Evolutionary conservation across 2,113 vertebrate genomes (phyloP), one percentile per base, ranked within the genome.

Genomic region (Lophius piscatorius): DNA sequence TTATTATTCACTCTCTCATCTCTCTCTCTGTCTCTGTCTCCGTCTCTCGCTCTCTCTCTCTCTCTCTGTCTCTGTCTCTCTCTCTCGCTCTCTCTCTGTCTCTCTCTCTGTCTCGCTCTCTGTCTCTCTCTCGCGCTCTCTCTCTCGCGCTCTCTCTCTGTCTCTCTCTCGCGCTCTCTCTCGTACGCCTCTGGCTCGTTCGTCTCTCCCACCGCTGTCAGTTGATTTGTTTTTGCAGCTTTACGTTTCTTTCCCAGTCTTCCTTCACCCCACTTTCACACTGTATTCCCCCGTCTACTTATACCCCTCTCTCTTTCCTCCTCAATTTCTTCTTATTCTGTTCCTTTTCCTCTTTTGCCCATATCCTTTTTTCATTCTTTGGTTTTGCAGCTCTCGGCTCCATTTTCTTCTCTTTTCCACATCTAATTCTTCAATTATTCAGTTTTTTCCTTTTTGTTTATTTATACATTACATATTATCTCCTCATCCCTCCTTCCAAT

Each of bases 161-260:
- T 70, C 41, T 28, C 18, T 47, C 31, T 44, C 58, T 6, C 7
- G 20, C 59, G 47, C 44, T 24, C 51, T 33, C 31, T 50, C 41
- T 55, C 45, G 5, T 22, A 12, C 26, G 5, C 31, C 0, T 39
- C 41, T n/a, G n/a, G n/a, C n/a, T n/a, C n/a, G n/a, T n/a, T n/a
- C n/a, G n/a, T 36, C 6, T n/a, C 46, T 23, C 40, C 45, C 38
- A 20, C 52, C 60, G 40, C 36, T 56, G 8, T 63, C 46, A 31
- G 51, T 58, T 71, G 65, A 76, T 72, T 76, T 65, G 47, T 63
- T 82, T 65, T 63, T 51, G 28, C 58, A 24, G 47, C 59, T 61
- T 58, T 46, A 76, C 38, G 59, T 76, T 68, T 76, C 74, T 66
- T 29, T 42, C 57, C 52, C 11, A 55, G 50, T 76, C n/a, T 74